These are phyloP conservation scores for Tenrec ecaudatus DNA, from an alignment of 2,113 vertebrate species.

Conservation along the genomic window DNA sequence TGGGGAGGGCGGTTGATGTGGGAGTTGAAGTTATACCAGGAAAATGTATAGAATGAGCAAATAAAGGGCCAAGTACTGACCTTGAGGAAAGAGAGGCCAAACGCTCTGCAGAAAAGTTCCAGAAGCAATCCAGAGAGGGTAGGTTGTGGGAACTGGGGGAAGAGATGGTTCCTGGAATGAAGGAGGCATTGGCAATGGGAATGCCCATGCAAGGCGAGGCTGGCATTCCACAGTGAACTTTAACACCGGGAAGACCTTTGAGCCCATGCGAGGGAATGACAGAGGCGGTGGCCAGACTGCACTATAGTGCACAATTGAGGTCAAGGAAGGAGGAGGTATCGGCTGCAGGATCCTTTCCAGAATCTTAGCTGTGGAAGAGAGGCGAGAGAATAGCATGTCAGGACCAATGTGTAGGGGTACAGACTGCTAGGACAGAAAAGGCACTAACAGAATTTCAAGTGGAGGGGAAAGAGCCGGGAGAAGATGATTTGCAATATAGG, in stretches of 20 bases:
- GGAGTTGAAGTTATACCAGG: background rate
- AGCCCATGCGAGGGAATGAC: background rate
- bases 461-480: background rate
- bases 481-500: background rate
- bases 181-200: background rate
- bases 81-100: too few relatives aligned
- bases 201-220: accelerated
- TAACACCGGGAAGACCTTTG: background rate
- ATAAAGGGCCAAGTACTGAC: background rate
- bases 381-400: accelerated
- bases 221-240: background rate
- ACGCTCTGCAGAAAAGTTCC: background rate
- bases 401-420: too few relatives aligned
- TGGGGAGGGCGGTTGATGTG: background rate
- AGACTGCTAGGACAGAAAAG: background rate
- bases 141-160: too few relatives aligned
- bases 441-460: background rate
- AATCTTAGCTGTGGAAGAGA: background rate
- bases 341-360: too few relatives aligned
- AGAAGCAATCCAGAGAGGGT: background rate
- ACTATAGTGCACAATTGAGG: too few relatives aligned
- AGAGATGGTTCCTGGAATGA: background rate
- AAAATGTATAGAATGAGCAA: background rate
- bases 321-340: background rate
- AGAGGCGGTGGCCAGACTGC: too few relatives aligned